These are phyloP conservation scores for Puntigrus tetrazona DNA, from an alignment of 2,113 vertebrate genomes.

Conservation along the genomic window DNA sequence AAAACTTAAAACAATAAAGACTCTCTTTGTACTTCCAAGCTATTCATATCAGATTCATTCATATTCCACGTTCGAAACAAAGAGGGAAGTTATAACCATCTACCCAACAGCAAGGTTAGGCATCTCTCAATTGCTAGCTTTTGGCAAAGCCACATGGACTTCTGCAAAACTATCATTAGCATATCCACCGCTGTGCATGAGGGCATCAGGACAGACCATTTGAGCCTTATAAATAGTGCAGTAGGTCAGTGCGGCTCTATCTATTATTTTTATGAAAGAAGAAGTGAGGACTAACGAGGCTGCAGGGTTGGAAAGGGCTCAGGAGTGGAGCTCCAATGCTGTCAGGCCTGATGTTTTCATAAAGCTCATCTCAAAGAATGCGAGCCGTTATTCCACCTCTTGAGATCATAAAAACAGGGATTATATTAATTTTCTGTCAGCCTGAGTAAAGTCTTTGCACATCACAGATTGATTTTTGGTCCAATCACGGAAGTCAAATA, in stretches of 20 bases:
- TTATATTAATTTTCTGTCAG: conserved; percentile 66
- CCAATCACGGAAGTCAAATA: neutral
- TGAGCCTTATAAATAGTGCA: conserved; percentile 58
- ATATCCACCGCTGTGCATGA: conserved; percentile 56
- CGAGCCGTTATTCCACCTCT: conserved; percentile 49
- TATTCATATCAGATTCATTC: conserved; percentile 1
- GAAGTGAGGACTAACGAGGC: conserved; percentile 44
- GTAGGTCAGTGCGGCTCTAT: conserved; percentile 57
- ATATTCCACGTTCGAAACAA: conserved; percentile 33
- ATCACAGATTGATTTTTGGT: conserved; percentile 42
- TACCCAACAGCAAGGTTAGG: conserved; percentile 43
- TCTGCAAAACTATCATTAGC: conserved; percentile 60
- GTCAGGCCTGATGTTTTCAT: conserved; percentile 58
- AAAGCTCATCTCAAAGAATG: conserved; percentile 50
- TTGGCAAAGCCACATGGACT: conserved; percentile 56
- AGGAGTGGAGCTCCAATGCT: conserved; percentile 50
- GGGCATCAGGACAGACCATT: conserved; percentile 54
- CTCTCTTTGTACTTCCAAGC: neutral
- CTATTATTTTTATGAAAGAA: conserved; percentile 58
- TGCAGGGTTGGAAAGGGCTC: conserved; percentile 46
- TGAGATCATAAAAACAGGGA: conserved; percentile 62
- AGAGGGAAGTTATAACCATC: neutral
- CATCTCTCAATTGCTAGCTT: conserved; percentile 54
- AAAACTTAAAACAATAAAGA: neutral
- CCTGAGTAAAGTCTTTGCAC: conserved; percentile 51